Base-by-base conservation (phyloP, 2,888 invertebrate genomes). In the Anoplius nigerrimus region DNA sequence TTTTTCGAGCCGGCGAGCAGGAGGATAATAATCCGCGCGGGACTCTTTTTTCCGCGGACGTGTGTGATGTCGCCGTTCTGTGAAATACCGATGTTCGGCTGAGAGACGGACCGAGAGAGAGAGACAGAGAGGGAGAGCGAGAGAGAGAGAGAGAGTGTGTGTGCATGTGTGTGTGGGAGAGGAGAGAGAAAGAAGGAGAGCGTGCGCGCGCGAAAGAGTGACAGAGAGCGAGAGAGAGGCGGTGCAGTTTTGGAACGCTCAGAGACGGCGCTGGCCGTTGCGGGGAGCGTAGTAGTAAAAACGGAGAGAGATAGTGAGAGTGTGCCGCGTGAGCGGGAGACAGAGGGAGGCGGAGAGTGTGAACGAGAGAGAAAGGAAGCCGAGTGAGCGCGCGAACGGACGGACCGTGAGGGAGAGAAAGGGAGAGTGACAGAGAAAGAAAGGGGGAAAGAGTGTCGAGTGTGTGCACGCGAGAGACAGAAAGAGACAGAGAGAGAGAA, bases 231-330 rank as follows among this genome's bases (percentile, higher is more conserved):
- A 45, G 27, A 45, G 24, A 24, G 53, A 60, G 63, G 65, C 70
- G 77, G 66, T 76, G 77, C 69, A 74, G 79, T 79, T 79, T 80
- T 64, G 79, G 78, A 73, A 77, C 79, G 75, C 77, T 75, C 77
- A 68, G 48, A 6, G 66, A 72, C 79, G 74, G 75, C 72, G 74
- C 72, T 74, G 81, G 66, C 74, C 71, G 76, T 73, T 71, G 82
- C 78, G 77, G 71, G 78, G 72, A 75, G 72, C 72, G 69, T 72
- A 75, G 62, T 70, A 71, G 72, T 69, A 58, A 72, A 77, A 71
- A 69, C 66, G 75, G 74, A 77, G 62, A 59, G 71, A 62, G 73
- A 69, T 15, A 66, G 71, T 61, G 54, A 67, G 77, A 64, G 72
- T 52, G 80, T 65, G 69, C 65, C 18, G 70, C 8, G 63, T 60